Evolutionary conservation across 2,888 invertebrate genomes (phyloP).

Genomic region (Latheticus oryzae): DNA sequence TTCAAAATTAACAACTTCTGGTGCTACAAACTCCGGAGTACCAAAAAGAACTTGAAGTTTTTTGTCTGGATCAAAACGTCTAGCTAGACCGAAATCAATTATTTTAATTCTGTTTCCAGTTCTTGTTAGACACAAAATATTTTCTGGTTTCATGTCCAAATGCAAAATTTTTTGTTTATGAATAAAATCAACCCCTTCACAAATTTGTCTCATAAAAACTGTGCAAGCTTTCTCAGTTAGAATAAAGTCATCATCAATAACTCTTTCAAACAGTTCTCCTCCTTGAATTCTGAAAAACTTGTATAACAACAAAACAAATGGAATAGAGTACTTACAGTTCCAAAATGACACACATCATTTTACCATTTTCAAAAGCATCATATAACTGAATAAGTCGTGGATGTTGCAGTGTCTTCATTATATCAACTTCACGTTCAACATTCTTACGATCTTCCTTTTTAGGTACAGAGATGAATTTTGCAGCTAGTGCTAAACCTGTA

Average conservation of each 20-base stretch:
- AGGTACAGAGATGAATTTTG: constrained; percentile 90
- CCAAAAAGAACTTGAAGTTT: constrained; percentile 95
- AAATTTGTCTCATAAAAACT: constrained; percentile 97
- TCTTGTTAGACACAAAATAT: constrained; percentile 95
- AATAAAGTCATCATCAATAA: constrained; percentile 98
- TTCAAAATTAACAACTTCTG: constrained; percentile 99
- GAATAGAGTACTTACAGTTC: constrained; percentile 91
- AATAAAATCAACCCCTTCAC: constrained; percentile 97
- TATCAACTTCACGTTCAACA: constrained; percentile 95
- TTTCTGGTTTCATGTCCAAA: constrained; percentile 99
- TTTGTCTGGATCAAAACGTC: constrained; percentile 91
- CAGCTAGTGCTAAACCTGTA: constrained; percentile 85
- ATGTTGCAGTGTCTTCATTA: constrained; percentile 95
- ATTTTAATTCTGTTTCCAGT: constrained; percentile 98
- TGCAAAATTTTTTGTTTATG: constrained; percentile 96
- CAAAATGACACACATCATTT: constrained; percentile 95
- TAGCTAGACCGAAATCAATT: constrained; percentile 97
- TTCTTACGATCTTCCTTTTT: constrained; percentile 89
- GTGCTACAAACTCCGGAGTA: constrained; percentile 98
- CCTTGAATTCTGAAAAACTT: constrained; percentile 87
- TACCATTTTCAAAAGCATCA: constrained; percentile 94
- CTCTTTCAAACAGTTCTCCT: constrained; percentile 98
- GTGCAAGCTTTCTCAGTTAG: constrained; percentile 96
- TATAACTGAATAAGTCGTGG: constrained; percentile 96
- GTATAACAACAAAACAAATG: constrained; percentile 3